A percentile compares a stretch with the other conserved stretches of the same genome.
Conservation (phyloP, 2,888 invertebrate species). For the Hydraecia micacea region DNA sequence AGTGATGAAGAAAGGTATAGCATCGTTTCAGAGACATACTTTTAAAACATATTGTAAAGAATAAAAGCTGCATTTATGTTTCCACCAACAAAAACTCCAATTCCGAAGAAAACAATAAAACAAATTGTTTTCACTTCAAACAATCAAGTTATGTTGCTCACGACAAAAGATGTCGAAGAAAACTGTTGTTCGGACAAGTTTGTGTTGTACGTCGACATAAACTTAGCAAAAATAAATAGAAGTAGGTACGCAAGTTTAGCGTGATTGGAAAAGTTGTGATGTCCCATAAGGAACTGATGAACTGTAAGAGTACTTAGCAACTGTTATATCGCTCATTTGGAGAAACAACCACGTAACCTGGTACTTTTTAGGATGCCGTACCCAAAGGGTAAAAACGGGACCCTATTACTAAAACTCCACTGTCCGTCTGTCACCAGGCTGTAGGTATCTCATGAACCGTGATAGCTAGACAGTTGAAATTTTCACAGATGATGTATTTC, state of each 20-base stretch:
- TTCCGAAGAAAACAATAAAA: slow-evolving; percentile 12
- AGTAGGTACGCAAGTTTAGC: slow-evolving; percentile 25
- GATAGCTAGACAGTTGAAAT: too few species aligned
- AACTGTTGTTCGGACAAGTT: slow-evolving; percentile 43
- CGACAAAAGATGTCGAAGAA: slow-evolving; percentile 25
- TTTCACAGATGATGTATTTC: too few species aligned
- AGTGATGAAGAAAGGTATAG: neutral
- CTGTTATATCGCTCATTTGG: slow-evolving; percentile 4
- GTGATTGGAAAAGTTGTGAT: slow-evolving; percentile 51
- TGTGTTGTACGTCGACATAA: slow-evolving; percentile 25
- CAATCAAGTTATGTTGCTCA: slow-evolving; percentile 43
- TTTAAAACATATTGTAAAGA: neutral
- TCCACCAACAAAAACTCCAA: neutral
- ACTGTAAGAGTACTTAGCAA: slow-evolving; percentile 30
- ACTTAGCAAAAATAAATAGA: slow-evolving; percentile 41
- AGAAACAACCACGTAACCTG: too few species aligned
- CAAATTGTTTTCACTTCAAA: slow-evolving; percentile 16
- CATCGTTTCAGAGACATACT: neutral
- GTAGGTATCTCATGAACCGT: too few species aligned
- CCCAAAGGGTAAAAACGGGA: too few species aligned
- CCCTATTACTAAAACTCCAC: too few species aligned
- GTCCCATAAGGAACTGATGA: slow-evolving; percentile 43
- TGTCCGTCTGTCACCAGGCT: too few species aligned
- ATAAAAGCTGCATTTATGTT: too few species aligned
- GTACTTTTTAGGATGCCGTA: too few species aligned